These are phyloP conservation scores for Tridacna gigas DNA, from an alignment of 2,888 invertebrate species.

Conservation along the genomic window DNA sequence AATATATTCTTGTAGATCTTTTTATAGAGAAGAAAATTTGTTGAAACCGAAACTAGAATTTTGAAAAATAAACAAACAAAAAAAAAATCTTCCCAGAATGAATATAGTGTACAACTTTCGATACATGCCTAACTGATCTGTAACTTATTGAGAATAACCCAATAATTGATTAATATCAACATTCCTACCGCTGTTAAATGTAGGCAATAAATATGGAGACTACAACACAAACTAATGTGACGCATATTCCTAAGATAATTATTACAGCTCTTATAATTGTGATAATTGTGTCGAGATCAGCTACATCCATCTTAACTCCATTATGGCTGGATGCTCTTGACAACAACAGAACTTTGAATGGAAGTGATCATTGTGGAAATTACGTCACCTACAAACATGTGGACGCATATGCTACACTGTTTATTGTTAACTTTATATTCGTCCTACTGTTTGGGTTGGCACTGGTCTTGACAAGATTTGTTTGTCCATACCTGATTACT, in stretches of 20 bases:
- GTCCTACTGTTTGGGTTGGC: conserved; percentile 52
- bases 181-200: too few species aligned
- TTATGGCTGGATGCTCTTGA: conserved; percentile 63
- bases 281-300: conserved; percentile 43
- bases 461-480: conserved; percentile 49
- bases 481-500: conserved; percentile 48
- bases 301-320: conserved; percentile 66
- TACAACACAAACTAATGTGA: not conserved
- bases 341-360: conserved; percentile 40
- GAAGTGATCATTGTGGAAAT: conserved; percentile 20
- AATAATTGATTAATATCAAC: too few species aligned
- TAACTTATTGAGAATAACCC: too few species aligned
- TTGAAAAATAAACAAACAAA: too few species aligned
- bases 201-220: too few species aligned
- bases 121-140: too few species aligned
- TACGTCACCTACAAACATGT: conserved; percentile 40
- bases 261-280: not conserved
- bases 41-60: too few species aligned
- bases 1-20: too few species aligned
- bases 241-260: not conserved
- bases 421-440: conserved; percentile 61
- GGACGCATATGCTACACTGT: conserved; percentile 62
- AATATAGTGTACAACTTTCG: too few species aligned
- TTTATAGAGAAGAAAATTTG: too few species aligned
- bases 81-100: too few species aligned